Conservation (phyloP, 2,797 vertebrate genomes). For the Ispidina lecontei region DNA sequence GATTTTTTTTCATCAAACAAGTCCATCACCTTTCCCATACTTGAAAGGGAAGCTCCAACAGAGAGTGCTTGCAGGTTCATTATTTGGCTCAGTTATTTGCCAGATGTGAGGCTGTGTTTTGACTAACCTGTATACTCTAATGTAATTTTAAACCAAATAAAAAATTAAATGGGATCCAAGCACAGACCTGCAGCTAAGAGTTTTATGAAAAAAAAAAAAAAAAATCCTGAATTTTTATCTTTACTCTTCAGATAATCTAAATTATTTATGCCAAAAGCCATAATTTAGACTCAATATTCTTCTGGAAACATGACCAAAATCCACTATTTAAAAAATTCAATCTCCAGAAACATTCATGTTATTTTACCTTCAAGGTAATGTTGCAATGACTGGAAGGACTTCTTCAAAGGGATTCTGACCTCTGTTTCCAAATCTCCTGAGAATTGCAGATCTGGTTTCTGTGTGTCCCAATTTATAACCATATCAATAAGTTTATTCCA, state of each 20-base stretch:
- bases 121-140: background rate
- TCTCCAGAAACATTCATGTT: background rate
- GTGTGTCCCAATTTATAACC: background rate
- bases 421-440: background rate
- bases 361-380: background rate
- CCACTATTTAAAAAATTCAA: background rate
- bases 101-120: slow-evolving; percentile 42
- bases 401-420: background rate
- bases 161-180: slow-evolving; percentile 14
- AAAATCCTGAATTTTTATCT: background rate
- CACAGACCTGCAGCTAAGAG: background rate
- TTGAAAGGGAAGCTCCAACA: slow-evolving; percentile 21
- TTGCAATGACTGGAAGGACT: background rate
- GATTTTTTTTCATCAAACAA: background rate
- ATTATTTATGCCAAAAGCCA: background rate
- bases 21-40: slow-evolving; percentile 8
- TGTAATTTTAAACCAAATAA: slow-evolving; percentile 13
- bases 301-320: background rate
- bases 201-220: background rate
- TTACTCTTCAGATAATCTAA: background rate
- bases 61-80: slow-evolving; percentile 9
- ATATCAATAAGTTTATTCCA: background rate
- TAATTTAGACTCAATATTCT: background rate
- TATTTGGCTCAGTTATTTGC: slow-evolving; percentile 26
- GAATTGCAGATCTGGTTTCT: background rate